These are phyloP conservation scores for Drosophila demipolita DNA, from an alignment of 2,888 invertebrate species.

Conservation along the genomic window DNA sequence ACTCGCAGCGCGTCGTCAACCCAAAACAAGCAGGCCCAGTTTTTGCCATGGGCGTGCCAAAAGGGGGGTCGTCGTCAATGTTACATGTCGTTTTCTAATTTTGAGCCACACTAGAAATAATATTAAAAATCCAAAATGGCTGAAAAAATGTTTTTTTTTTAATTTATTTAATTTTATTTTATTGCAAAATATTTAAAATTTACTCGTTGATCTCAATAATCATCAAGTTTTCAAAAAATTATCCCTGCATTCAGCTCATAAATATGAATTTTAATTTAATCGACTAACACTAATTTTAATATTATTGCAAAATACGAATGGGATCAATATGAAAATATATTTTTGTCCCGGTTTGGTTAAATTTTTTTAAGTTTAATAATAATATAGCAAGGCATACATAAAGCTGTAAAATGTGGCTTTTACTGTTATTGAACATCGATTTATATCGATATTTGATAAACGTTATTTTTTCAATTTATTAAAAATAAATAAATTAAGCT, in stretches of 20 bases:
- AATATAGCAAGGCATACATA: not conserved
- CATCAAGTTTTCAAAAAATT: too few species aligned
- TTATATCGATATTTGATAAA: not conserved
- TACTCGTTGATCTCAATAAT: too few species aligned
- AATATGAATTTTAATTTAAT: too few species aligned
- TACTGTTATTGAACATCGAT: not conserved
- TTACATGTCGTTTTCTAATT: not conserved
- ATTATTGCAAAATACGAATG: not conserved
- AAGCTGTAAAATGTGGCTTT: not conserved
- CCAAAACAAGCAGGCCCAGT: conserved; percentile 22
- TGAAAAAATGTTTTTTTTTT: not conserved
- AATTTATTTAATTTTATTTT: not conserved
- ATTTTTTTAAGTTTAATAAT: not conserved
- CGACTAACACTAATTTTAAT: not conserved
- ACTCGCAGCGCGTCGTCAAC: conserved; percentile 46
- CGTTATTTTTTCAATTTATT: too few species aligned
- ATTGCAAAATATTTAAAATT: not conserved
- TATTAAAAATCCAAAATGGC: not conserved
- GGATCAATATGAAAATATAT: not conserved
- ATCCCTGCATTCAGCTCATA: too few species aligned
- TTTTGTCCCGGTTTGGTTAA: too few species aligned
- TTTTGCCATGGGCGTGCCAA: conserved; percentile 19
- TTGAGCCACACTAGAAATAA: not conserved
- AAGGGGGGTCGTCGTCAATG: not conserved
- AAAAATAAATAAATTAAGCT: not conserved